Conservation (phyloP, 2,113 vertebrate species). For the Lucifuga dentata region DNA sequence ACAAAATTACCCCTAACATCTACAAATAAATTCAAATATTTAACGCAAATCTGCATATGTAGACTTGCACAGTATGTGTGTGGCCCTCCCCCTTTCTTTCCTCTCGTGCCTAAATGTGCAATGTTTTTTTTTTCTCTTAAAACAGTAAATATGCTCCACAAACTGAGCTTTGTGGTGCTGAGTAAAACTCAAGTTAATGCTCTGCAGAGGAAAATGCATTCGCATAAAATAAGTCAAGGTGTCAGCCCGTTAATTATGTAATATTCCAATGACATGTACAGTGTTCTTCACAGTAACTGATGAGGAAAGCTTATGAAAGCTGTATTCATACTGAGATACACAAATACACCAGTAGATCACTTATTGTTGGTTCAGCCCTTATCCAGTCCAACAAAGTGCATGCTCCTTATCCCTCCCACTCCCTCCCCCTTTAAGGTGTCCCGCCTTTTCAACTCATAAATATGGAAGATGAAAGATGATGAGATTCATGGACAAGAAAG, state of each 20-base stretch:
- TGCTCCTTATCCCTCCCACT: slow-evolving; percentile 48
- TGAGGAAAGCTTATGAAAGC: background rate
- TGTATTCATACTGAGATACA: background rate
- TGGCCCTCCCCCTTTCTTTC: too few relatives aligned
- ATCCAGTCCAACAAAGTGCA: slow-evolving; percentile 28
- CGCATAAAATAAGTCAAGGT: too few relatives aligned
- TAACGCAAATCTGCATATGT: slow-evolving; percentile 30
- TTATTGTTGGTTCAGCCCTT: slow-evolving; percentile 45
- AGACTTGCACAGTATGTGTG: slow-evolving; percentile 14
- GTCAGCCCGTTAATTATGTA: too few relatives aligned
- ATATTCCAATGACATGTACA: too few relatives aligned
- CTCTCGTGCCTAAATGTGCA: too few relatives aligned
- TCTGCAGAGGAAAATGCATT: too few relatives aligned
- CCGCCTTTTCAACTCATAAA: slow-evolving; percentile 82
- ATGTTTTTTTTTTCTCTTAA: too few relatives aligned
- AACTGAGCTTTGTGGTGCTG: too few relatives aligned
- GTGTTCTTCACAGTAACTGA: too few relatives aligned
- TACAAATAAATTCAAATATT: slow-evolving; percentile 29
- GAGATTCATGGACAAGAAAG: slow-evolving; percentile 83
- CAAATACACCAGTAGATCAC: background rate
- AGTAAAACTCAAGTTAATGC: too few relatives aligned
- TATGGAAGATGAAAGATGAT: slow-evolving; percentile 83
- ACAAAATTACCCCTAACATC: background rate
- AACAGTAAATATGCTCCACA: too few relatives aligned
- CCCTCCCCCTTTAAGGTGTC: slow-evolving; percentile 70